These are phyloP conservation scores for Epinotia demarniana DNA, from an alignment of 2,888 invertebrate species.

Conservation along the genomic window DNA sequence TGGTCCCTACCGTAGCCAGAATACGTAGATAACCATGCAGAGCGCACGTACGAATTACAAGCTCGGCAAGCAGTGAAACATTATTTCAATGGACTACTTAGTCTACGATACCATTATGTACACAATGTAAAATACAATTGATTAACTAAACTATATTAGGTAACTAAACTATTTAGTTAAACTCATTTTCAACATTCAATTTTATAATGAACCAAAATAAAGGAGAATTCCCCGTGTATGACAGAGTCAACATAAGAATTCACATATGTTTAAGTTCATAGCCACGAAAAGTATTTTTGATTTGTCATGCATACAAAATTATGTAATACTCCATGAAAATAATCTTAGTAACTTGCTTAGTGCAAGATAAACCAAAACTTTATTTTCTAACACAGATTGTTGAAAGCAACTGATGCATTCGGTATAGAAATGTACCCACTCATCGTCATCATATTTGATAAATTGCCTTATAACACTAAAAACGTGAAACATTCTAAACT, in stretches of 20 bases:
- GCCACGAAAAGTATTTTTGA: conserved; percentile 27
- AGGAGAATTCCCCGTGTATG: conserved; percentile 56
- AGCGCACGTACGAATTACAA: conserved; percentile 36
- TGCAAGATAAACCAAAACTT: conserved; percentile 28
- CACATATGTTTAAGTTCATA: conserved; percentile 38
- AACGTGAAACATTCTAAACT: conserved; percentile 79
- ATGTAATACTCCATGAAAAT: conserved; percentile 24
- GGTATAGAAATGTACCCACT: conserved; percentile 57
- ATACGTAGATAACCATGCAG: neutral
- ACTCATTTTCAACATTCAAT: conserved; percentile 74
- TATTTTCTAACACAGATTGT: conserved; percentile 25
- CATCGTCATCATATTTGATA: conserved; percentile 64
- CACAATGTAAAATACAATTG: conserved; percentile 68
- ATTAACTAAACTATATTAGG: conserved; percentile 67
- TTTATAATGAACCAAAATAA: conserved; percentile 57
- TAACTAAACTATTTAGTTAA: conserved; percentile 57
- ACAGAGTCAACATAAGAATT: conserved; percentile 20
- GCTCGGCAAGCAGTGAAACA: conserved; percentile 59
- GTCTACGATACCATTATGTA: conserved; percentile 68
- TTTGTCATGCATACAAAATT: conserved; percentile 21
- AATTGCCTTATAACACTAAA: conserved; percentile 71
- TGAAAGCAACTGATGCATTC: conserved; percentile 11
- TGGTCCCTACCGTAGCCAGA: neutral
- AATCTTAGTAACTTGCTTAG: neutral
- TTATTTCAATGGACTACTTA: conserved; percentile 73